A percentile compares a stretch with the other conserved stretches of the same genome.
phyloP scores from a whole-genome alignment of 2,113 vertebrate species.

The Penelope pileata region DNA sequence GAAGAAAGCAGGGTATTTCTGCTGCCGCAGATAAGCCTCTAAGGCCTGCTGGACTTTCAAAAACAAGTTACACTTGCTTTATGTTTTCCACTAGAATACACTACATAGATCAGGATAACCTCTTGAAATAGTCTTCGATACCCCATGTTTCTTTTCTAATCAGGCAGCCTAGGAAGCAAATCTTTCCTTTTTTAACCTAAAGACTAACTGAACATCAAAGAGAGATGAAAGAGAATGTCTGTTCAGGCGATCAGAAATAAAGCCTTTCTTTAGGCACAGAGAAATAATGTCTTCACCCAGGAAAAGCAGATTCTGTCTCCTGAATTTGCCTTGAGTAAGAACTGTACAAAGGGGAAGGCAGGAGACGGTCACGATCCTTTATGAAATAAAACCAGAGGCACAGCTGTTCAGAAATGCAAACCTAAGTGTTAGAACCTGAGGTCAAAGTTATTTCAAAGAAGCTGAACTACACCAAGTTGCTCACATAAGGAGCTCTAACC shows the following conservation, averaged over 20 bases:
- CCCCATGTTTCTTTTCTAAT: background rate
- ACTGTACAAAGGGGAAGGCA: accelerated
- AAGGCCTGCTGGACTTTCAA: accelerated
- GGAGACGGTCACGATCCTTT: background rate
- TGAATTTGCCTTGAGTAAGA: background rate
- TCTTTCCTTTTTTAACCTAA: background rate
- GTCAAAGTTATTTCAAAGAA: background rate
- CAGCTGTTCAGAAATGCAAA: background rate
- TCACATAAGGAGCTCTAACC: background rate
- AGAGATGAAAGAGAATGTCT: background rate
- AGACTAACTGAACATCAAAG: background rate
- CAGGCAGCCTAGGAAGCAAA: background rate
- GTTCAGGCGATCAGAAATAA: background rate
- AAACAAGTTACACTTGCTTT: background rate
- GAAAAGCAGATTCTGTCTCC: background rate
- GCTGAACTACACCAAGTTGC: background rate
- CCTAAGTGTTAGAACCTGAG: background rate
- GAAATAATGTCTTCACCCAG: background rate
- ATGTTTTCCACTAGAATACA: background rate
- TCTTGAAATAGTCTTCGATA: background rate
- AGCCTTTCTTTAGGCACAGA: background rate
- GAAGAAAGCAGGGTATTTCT: background rate
- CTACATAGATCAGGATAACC: background rate
- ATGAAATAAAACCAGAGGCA: background rate
- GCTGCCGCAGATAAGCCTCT: background rate